Conservation (phyloP, 2,113 vertebrate species). For the Regulus satrapa region DNA sequence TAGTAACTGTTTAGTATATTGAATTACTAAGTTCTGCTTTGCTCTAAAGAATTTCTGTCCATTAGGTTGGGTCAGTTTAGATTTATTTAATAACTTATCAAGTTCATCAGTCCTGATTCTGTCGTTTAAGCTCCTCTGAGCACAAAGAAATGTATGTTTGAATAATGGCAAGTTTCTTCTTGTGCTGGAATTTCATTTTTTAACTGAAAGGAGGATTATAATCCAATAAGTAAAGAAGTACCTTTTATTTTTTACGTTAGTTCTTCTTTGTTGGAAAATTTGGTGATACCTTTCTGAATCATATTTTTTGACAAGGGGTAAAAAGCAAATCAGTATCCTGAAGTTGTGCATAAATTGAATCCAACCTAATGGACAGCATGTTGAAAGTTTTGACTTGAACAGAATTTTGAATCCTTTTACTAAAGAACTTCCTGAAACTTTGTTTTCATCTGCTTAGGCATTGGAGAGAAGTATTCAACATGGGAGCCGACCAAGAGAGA, state of each 20-base stretch:
- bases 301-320: neutral
- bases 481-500: conserved; percentile 98
- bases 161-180: neutral
- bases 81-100: neutral
- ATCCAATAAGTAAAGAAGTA: neutral
- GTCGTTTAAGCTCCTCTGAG: neutral
- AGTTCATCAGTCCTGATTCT: neutral
- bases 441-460: conserved; percentile 74
- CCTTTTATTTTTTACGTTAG: neutral
- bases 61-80: conserved; percentile 20
- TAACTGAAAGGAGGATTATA: neutral
- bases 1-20: neutral
- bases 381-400: neutral
- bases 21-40: neutral
- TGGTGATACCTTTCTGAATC: neutral
- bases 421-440: conserved; percentile 39
- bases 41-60: neutral
- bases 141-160: neutral
- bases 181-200: neutral
- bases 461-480: conserved; percentile 96
- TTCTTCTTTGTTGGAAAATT: neutral
- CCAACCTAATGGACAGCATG: neutral
- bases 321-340: neutral
- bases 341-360: neutral
- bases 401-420: neutral